Conservation (phyloP, 2,888 invertebrate species). For the Perithous albicinctus region DNA sequence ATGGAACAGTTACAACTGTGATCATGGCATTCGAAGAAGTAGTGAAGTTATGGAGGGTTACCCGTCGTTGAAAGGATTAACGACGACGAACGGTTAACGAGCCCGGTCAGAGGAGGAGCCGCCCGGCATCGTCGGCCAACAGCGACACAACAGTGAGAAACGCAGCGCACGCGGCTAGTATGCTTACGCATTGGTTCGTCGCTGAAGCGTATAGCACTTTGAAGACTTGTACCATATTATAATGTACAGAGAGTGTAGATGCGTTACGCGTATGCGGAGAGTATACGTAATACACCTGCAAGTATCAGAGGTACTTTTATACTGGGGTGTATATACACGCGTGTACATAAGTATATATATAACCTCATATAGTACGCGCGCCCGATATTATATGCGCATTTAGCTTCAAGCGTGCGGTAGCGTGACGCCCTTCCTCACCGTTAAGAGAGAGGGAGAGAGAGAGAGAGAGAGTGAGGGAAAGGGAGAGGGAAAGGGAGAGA, state of each 20-base stretch:
- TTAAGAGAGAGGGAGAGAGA: neutral
- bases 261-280: neutral
- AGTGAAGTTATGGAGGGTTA: neutral
- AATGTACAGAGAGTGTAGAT: neutral
- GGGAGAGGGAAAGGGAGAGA: neutral
- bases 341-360: conserved; percentile 21
- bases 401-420: conserved; percentile 59
- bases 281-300: conserved; percentile 1
- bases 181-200: conserved; percentile 48
- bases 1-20: neutral
- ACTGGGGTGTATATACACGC: neutral
- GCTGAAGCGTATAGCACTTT: neutral
- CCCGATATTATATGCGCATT: conserved; percentile 62
- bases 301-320: neutral
- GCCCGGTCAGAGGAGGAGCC: conserved; percentile 43
- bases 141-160: conserved; percentile 33
- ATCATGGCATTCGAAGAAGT: conserved; percentile 8
- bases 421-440: conserved; percentile 57
- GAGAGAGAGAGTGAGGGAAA: neutral
- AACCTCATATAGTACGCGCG: conserved; percentile 21
- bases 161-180: conserved; percentile 3
- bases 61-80: conserved; percentile 59
- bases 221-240: too few relatives aligned
- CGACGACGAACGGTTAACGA: conserved; percentile 64
- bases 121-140: conserved; percentile 38